A percentile compares a stretch with the other conserved stretches of the same genome.
These are phyloP conservation scores for Conus ventricosus DNA, from an alignment of 1,140 invertebrate genomes.

Conservation along the genomic window DNA sequence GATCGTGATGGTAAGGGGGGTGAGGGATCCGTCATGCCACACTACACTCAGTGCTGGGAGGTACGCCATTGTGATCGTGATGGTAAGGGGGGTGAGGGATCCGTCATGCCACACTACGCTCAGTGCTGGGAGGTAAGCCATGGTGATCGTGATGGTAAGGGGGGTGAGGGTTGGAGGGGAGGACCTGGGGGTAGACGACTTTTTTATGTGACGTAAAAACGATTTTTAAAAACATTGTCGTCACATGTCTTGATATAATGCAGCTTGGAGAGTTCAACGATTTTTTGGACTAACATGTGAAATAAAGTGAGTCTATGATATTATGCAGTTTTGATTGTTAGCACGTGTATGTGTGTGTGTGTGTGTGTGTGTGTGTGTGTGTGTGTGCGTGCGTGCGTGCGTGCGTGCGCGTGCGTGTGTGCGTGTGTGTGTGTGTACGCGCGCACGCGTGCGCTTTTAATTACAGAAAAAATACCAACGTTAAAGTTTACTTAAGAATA, in stretches of 20 bases:
- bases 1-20: too few species aligned
- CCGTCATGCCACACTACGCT: too few species aligned
- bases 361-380: slow-evolving; percentile 13
- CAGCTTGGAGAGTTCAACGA: background rate
- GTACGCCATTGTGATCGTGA: too few species aligned
- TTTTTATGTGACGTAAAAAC: too few species aligned
- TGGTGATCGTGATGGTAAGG: too few species aligned
- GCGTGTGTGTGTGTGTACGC: background rate
- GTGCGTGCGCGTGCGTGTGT: background rate
- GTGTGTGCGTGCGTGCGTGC: background rate
- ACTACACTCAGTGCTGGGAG: too few species aligned
- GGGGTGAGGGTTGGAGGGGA: too few species aligned
- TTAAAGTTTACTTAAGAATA: background rate
- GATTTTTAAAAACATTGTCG: background rate
- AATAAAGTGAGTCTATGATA: background rate
- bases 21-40: too few species aligned
- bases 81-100: too few species aligned
- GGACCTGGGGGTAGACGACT: too few species aligned
- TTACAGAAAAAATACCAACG: background rate
- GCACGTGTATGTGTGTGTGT: background rate
- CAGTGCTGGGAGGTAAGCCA: too few species aligned
- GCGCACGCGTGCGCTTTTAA: too few species aligned
- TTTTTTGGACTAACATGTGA: background rate
- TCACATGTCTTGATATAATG: background rate
- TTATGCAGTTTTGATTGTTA: background rate